These are phyloP conservation scores for Tetramorium alpestre DNA, from an alignment of 1,140 invertebrate genomes.

Conservation along the genomic window DNA sequence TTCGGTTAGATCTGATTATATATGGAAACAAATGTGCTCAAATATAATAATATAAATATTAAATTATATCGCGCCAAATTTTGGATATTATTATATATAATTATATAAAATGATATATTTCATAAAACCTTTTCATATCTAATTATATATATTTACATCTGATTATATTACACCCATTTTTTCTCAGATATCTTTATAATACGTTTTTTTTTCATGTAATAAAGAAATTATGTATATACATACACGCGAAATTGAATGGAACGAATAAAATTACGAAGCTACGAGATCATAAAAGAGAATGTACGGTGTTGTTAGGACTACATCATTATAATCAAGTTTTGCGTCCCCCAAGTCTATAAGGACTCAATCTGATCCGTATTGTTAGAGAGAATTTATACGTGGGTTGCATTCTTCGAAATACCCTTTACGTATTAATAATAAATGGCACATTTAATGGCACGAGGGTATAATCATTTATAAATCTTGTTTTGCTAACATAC, in stretches of 20 bases:
- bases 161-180: no score
- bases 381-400: conserved; percentile 44
- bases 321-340: conserved; percentile 48
- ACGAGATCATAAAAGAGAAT: background rate
- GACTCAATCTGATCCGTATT: conserved; percentile 40
- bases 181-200: no score
- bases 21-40: no score
- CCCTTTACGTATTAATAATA: background rate
- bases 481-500: background rate
- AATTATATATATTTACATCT: no score
- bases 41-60: no score
- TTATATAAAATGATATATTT: no score
- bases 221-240: background rate
- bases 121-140: no score
- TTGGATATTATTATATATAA: no score
- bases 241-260: background rate
- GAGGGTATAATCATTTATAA: background rate
- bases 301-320: conserved; percentile 15
- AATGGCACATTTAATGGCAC: background rate
- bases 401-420: background rate
- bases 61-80: no score
- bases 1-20: no score
- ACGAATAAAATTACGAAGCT: background rate
- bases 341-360: background rate
- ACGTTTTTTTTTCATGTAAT: no score